Evolutionary conservation across 1,140 invertebrate species (phyloP).

Genomic region (Rhizoglyphus robini): DNA sequence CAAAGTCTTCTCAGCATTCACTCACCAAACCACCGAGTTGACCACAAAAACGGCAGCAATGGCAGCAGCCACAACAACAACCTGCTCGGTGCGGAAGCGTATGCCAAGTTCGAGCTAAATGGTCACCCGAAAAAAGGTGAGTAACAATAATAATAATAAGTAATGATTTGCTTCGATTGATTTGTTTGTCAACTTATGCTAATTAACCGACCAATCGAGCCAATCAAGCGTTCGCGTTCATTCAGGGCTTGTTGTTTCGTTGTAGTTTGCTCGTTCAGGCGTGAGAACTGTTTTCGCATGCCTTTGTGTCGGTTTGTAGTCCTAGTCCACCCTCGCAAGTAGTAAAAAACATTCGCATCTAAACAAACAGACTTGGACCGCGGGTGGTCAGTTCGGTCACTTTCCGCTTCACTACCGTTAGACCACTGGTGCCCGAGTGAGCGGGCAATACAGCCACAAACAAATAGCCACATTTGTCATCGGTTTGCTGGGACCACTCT

Average conservation of each 20-base stretch:
- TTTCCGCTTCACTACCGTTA: not conserved
- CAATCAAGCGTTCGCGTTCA: not conserved
- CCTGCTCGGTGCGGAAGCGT: not conserved
- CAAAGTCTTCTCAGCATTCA: not conserved
- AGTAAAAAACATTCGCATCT: conserved; percentile 2
- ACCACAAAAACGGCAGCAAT: too few species aligned
- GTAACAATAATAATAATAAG: not conserved
- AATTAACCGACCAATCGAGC: too few species aligned
- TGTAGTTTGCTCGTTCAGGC: not conserved
- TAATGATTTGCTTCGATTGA: not conserved
- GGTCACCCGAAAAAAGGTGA: not conserved
- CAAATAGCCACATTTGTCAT: not conserved
- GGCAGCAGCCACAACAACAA: too few species aligned
- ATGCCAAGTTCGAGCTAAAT: not conserved
- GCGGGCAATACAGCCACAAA: not conserved
- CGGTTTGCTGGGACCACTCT: too few species aligned
- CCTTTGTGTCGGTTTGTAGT: not conserved
- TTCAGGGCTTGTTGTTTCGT: not conserved
- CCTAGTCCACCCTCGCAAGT: not conserved
- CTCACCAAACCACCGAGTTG: not conserved
- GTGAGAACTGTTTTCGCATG: not conserved
- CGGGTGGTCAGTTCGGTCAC: conserved; percentile 2
- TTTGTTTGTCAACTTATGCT: not conserved
- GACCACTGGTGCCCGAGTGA: not conserved
- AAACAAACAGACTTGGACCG: not conserved